These are phyloP conservation scores for Calephelis nemesis DNA, from an alignment of 1,140 invertebrate genomes.

Conservation along the genomic window DNA sequence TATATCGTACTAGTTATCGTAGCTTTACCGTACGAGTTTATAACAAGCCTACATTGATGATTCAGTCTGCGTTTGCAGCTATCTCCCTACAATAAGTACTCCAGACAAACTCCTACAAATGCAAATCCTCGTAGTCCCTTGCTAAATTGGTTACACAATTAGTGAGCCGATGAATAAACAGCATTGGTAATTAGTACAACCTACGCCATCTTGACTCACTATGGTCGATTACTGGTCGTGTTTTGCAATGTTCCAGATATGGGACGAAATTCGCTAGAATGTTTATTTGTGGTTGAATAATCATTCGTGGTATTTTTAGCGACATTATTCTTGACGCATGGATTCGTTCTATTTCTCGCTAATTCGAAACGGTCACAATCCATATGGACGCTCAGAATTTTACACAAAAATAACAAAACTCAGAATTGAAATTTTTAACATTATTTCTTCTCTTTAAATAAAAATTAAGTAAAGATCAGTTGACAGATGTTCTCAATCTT, in stretches of 20 bases:
- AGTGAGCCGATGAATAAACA: slow-evolving; percentile 19
- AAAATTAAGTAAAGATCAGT: too few relatives aligned
- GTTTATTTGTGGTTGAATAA: slow-evolving; percentile 4
- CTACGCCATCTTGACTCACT: slow-evolving; percentile 32
- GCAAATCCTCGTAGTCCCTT: slow-evolving; percentile 10
- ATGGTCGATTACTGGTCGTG: slow-evolving; percentile 24
- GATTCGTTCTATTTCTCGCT: too few relatives aligned
- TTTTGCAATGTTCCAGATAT: slow-evolving; percentile 22
- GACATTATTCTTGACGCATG: not conserved
- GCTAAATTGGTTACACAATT: slow-evolving; percentile 23
- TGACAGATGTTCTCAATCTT: too few relatives aligned
- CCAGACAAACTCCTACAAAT: slow-evolving; percentile 11
- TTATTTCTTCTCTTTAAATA: too few relatives aligned
- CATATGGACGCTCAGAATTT: too few relatives aligned
- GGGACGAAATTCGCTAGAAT: slow-evolving; percentile 13
- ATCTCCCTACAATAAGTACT: not conserved
- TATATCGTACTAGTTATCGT: too few relatives aligned
- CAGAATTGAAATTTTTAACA: too few relatives aligned
- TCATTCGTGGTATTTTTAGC: not conserved
- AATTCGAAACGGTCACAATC: too few relatives aligned
- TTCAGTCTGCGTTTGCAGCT: not conserved
- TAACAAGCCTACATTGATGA: too few relatives aligned
- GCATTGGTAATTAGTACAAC: slow-evolving; percentile 29
- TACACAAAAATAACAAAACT: too few relatives aligned
- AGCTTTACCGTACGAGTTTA: too few relatives aligned